phyloP scores from a whole-genome alignment of 2,888 invertebrate genomes.

The Macropis europaea region DNA sequence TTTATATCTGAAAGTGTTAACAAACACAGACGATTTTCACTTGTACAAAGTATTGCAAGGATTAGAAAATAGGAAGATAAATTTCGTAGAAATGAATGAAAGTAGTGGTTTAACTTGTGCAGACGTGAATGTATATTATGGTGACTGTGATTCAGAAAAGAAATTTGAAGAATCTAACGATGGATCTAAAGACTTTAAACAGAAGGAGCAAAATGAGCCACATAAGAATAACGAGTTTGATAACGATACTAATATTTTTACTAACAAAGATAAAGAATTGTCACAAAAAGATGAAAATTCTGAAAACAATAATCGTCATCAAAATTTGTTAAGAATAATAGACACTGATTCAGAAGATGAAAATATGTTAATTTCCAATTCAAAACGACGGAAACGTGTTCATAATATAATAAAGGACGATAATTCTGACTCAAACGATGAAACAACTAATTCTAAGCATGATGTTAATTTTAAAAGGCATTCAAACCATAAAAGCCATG shows the following conservation, averaged over 20 bases:
- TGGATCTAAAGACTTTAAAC: neutral
- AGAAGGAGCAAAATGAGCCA: neutral
- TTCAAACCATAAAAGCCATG: neutral
- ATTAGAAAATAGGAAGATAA: neutral
- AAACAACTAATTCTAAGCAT: neutral
- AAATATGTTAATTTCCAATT: neutral
- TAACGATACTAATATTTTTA: neutral
- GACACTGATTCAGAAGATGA: conserved; percentile 36
- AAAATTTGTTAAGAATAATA: conserved; percentile 5
- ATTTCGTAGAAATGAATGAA: neutral
- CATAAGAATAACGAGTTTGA: neutral
- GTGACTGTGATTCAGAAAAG: neutral
- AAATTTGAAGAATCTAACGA: neutral
- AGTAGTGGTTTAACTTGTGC: neutral
- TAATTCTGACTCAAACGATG: neutral
- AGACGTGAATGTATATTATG: neutral
- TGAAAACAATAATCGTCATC: neutral
- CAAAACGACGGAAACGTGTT: neutral
- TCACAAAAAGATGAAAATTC: neutral
- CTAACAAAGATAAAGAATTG: neutral
- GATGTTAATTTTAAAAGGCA: neutral
- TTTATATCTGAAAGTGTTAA: neutral
- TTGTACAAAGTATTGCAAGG: neutral
- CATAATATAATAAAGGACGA: too few species aligned
- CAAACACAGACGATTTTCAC: neutral